Percentiles rank a stretch among this genome's conserved stretches.
Evolutionary conservation across 2,888 invertebrate genomes (phyloP).

Genomic region (Notodonta ziczac): DNA sequence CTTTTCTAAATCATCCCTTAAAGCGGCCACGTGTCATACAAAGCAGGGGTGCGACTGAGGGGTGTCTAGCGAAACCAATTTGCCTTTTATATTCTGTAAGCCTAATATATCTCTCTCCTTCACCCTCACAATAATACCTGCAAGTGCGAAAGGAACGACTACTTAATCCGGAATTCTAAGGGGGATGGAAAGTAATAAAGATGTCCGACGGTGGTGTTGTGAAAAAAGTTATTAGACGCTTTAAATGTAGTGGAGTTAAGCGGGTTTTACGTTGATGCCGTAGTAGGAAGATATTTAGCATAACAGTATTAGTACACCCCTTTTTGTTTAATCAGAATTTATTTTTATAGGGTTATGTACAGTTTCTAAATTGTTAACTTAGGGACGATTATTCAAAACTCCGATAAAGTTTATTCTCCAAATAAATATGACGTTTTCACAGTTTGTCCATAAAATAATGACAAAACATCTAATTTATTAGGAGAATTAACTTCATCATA

Average conservation of each 20-base stretch:
- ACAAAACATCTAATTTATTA: no score
- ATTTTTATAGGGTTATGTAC: background rate
- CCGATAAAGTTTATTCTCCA: no score
- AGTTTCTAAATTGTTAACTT: no score
- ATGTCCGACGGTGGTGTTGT: constrained; percentile 35
- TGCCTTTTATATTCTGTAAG: constrained; percentile 64
- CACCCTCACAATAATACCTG: constrained; percentile 31
- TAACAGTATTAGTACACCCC: constrained; percentile 24
- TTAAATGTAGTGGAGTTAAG: constrained; percentile 37
- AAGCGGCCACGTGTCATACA: constrained; percentile 72
- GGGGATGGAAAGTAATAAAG: constrained; percentile 56
- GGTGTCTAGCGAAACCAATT: constrained; percentile 72
- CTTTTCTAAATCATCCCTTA: constrained; percentile 59
- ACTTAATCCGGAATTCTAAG: constrained; percentile 43
- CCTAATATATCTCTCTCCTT: constrained; percentile 48
- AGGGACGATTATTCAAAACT: no score
- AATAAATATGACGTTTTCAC: no score
- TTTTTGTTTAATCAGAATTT: constrained; percentile 21
- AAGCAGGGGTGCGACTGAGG: constrained; percentile 62
- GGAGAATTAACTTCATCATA: no score
- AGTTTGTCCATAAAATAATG: no score
- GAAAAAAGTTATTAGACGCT: constrained; percentile 36
- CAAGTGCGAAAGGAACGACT: constrained; percentile 43
- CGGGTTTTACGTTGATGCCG: constrained; percentile 23
- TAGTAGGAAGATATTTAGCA: constrained; percentile 22